phyloP scores from a whole-genome alignment of 2,113 vertebrate genomes.

The Colistium nudipinnis region DNA sequence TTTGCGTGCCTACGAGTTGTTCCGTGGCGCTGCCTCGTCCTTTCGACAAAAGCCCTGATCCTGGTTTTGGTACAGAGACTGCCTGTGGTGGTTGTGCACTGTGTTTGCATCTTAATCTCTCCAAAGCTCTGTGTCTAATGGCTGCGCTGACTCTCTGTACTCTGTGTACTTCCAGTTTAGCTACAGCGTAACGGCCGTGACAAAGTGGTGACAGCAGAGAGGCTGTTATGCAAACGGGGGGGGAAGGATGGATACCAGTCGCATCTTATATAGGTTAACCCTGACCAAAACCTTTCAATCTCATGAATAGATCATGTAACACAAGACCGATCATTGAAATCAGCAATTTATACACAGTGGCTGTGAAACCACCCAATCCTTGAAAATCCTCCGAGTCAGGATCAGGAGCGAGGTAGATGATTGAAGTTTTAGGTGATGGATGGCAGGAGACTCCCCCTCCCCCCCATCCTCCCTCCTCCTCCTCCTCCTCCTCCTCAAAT shows the following conservation, averaged over 20 bases:
- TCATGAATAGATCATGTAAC: background rate
- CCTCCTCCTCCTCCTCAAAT: background rate
- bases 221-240: slow-evolving; percentile 36
- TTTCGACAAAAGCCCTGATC: slow-evolving; percentile 68
- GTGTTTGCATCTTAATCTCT: slow-evolving; percentile 75
- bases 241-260: slow-evolving; percentile 6
- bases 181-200: slow-evolving; percentile 46
- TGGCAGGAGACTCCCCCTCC: background rate
- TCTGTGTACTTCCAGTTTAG: slow-evolving; percentile 64
- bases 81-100: slow-evolving; percentile 69
- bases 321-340: too few relatives aligned
- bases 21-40: slow-evolving; percentile 40
- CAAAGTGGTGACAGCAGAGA: slow-evolving; percentile 55
- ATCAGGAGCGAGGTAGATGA: background rate
- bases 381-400: background rate
- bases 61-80: slow-evolving; percentile 65
- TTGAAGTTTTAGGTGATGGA: slow-evolving; percentile 21
- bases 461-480: background rate
- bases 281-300: background rate
- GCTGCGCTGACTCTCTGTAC: slow-evolving; percentile 66
- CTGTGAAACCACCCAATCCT: background rate
- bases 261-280: background rate
- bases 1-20: slow-evolving; percentile 43
- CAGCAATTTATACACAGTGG: too few relatives aligned
- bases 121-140: slow-evolving; percentile 81